Base-by-base conservation (phyloP, 2,888 invertebrate genomes). In the Mechanitis mazaeus region DNA sequence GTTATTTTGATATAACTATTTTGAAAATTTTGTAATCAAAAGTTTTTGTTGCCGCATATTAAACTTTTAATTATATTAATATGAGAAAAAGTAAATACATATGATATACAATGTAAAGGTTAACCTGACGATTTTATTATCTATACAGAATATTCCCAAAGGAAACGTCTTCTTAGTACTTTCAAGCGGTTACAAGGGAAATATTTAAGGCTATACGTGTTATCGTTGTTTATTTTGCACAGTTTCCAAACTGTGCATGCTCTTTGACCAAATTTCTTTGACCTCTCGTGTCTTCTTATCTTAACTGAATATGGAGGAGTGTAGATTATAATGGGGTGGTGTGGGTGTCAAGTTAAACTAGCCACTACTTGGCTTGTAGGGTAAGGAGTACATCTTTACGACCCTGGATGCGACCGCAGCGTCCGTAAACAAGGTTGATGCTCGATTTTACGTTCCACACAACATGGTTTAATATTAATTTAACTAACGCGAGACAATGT, bases 211-310 rank as follows among this genome's bases (percentile, higher is more conserved):
- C 75, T 80, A 79, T 78, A 69, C 75, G 73, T 76, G 80, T 82
- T 84, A 84, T 84, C 84, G 75, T 82, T 81, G 85, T 86, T 85
- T 86, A 87, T 84, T 85, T 80, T 77, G 74, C 81, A 80, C 76
- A 80, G 81, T 80, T 81, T 82, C 82, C 80, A 76, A 82, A 80
- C 77, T 75, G 71, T 80, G 81, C 80, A 81, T 60, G 62, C 57
- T 46, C 20, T 54, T 59, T 56, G 60, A 56, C 66, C 64, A 64
- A 47, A 2, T 11, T 46, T 0, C 4, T n/a, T 38, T 12, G 64
- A 56, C 76, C 70, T 2, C 67, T 68, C 58, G n/a, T 63, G 66
- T 71, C 69, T 66, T 70, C 64, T 60, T 64, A 61, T 12, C 33
- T 59, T 59, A 55, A 53, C 66, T 68, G 68, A 70, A 67, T 57